Conservation (phyloP, 2,113 vertebrate genomes). For the Romanogobio albipinnatus region DNA sequence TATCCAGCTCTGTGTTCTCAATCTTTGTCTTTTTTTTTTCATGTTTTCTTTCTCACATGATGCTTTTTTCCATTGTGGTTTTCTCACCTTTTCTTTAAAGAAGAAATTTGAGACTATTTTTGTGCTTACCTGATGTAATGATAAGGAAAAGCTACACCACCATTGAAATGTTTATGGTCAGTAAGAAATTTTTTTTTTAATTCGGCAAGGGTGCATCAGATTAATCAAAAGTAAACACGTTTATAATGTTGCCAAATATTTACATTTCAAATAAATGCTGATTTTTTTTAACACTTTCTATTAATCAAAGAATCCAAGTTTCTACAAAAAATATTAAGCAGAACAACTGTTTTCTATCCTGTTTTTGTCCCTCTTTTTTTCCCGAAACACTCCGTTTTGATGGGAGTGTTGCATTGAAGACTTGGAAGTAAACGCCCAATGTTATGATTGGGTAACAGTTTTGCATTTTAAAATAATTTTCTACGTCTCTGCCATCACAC, state of each 20-base stretch:
- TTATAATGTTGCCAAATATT: neutral
- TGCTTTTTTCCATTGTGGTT: conserved; percentile 20
- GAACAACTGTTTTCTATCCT: no score
- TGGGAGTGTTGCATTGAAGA: no score
- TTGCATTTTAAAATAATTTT: no score
- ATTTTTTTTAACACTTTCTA: neutral
- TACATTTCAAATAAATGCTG: neutral
- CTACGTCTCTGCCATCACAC: no score
- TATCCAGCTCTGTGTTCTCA: neutral
- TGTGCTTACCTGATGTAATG: neutral
- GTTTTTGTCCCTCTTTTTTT: no score
- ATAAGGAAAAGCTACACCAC: neutral
- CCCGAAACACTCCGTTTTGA: no score
- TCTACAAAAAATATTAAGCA: no score
- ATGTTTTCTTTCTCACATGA: neutral
- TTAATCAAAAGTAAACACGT: neutral
- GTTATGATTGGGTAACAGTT: no score
- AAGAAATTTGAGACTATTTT: neutral
- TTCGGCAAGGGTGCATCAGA: neutral
- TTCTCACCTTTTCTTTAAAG: neutral
- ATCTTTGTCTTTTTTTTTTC: neutral
- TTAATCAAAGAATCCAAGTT: no score
- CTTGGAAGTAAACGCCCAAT: no score
- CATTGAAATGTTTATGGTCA: neutral
- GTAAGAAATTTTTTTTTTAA: neutral